Base-by-base conservation (phyloP, 2,113 vertebrate genomes). In the Phycodurus eques region DNA sequence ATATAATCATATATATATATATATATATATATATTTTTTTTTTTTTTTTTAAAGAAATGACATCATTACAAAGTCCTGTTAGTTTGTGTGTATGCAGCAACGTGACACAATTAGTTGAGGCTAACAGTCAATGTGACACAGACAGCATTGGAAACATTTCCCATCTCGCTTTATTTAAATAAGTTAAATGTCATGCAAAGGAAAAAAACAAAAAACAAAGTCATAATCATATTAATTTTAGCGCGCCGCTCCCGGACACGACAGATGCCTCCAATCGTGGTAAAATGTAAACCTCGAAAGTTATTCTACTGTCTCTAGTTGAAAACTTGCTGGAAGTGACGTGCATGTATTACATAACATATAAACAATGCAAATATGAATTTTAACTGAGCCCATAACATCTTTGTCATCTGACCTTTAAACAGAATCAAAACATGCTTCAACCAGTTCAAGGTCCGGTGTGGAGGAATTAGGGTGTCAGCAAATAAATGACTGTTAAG, bases 401-500 rank as follows among this genome's bases (percentile, higher is more conserved):
- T 39, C 35, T 39, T 39, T 39, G 35, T 5, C 35, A 39, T 39
- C 6, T 39, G 35, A 39, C 35, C 35, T 39, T 39, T 39, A 3
- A 54, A 54, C 13, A 35, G 31, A 60, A 17, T 61, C 3, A 14
- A 39, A 61, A 61, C 59, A 35, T 61, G 33, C 59, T 17, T 61
- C 15, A 27, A 61, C 12, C 59, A 6, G 31, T 35, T 35, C 13
- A 17, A 33, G 27, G 57, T 59, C 59, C 27, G 33, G 31, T 14
- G 14, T 33, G 31, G 22, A 59, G 57, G 27, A 31, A 14, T 59
- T 59, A 15, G 27, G 13, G 22, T 57, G n/a, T 31, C 4, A 15
- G 47, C 56, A 13, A 22, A 57, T 3, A n/a, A 57, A 57, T 4
- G 27, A 22, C 31, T 12, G 10, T 57, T 76, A 67, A 75, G 74